Percentiles rank a stretch among this genome's conserved stretches.
Evolutionary conservation across 2,888 invertebrate species (phyloP).

Genomic region (Tholera decimalis): DNA sequence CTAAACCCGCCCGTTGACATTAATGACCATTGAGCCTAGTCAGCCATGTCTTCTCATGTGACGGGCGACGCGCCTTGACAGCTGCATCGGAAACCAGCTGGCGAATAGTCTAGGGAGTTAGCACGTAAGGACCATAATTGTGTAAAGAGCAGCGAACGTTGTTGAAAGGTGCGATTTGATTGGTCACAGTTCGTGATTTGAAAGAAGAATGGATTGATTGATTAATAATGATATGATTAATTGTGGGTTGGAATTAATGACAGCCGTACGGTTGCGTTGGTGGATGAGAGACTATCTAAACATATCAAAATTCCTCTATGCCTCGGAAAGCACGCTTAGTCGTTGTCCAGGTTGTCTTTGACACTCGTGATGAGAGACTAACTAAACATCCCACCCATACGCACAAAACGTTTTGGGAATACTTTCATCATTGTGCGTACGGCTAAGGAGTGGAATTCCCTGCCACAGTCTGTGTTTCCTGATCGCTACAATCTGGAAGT

Average conservation of each 20-base stretch:
- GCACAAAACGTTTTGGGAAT: no score
- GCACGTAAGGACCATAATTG: conserved; percentile 36
- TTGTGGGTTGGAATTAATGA: neutral
- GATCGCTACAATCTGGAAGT: no score
- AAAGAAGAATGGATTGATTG: conserved; percentile 1
- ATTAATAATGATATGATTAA: neutral
- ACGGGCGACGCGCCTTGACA: conserved; percentile 54
- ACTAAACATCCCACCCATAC: no score
- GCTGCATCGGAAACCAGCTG: conserved; percentile 51
- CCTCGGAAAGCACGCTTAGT: no score
- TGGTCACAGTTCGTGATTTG: conserved; percentile 4
- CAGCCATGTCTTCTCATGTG: conserved; percentile 44
- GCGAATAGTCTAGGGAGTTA: conserved; percentile 34
- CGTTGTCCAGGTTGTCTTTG: no score
- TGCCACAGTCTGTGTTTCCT: no score
- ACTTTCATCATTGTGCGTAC: no score
- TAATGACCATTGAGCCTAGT: conserved; percentile 58
- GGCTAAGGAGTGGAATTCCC: no score
- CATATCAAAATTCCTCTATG: no score
- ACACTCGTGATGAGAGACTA: no score
- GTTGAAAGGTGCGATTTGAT: conserved; percentile 21
- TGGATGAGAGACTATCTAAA: no score
- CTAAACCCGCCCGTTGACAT: conserved; percentile 53
- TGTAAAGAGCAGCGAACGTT: conserved; percentile 11
- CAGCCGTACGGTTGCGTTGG: no score